phyloP scores from a whole-genome alignment of 1,140 invertebrate species.

The Zophobas atratus region DNA sequence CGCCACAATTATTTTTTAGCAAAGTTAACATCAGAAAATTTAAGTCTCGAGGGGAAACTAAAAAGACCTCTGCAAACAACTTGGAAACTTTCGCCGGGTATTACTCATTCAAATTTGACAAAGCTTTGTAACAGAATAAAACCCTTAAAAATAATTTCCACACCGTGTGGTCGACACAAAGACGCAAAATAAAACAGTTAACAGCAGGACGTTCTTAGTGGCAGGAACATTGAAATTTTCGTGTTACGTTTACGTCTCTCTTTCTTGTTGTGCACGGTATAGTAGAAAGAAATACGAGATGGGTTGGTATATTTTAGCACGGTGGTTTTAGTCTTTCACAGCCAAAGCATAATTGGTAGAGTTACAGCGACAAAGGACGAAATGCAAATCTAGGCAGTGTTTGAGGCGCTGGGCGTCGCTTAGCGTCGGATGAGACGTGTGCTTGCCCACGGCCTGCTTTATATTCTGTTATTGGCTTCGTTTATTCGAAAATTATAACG shows the following conservation, averaged over 20 bases:
- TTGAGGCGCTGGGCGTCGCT: conserved; percentile 48
- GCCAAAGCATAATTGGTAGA: conserved; percentile 52
- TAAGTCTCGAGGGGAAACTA: conserved; percentile 17
- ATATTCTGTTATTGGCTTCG: conserved; percentile 58
- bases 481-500: conserved; percentile 57
- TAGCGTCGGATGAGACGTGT: conserved; percentile 51
- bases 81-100: conserved; percentile 53
- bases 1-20: too few relatives aligned
- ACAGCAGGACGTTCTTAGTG: conserved; percentile 48
- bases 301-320: conserved; percentile 17
- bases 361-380: conserved; percentile 53
- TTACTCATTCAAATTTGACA: conserved; percentile 55
- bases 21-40: conserved; percentile 20
- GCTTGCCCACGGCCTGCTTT: conserved; percentile 51
- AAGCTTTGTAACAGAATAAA: conserved; percentile 51
- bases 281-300: conserved; percentile 12
- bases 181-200: conserved; percentile 56
- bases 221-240: neutral
- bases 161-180: conserved; percentile 54
- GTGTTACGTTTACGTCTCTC: neutral
- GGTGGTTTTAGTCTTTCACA: conserved; percentile 2
- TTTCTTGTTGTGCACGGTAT: neutral
- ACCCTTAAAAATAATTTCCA: conserved; percentile 56
- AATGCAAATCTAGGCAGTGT: conserved; percentile 54
- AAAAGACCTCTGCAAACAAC: conserved; percentile 52